Conservation (phyloP, 2,888 invertebrate species). For the Ochlodes sylvanus region DNA sequence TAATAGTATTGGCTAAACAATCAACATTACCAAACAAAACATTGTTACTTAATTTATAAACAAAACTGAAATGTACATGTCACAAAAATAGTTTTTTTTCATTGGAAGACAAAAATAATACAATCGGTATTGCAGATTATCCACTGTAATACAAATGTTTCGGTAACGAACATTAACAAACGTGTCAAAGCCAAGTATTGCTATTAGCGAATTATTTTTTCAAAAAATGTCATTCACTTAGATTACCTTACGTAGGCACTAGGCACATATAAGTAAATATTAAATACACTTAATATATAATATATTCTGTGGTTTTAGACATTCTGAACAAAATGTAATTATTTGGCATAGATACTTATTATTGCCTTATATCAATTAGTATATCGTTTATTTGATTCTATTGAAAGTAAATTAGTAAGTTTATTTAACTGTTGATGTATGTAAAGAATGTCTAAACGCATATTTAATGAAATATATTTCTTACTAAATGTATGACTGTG, state of each 20-base stretch:
- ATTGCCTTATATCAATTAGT: too few species aligned
- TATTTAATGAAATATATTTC: constrained; percentile 40
- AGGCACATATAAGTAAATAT: background rate
- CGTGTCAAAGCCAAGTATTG: background rate
- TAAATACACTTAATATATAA: background rate
- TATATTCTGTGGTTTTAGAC: background rate
- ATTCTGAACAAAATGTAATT: background rate
- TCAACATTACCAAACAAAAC: background rate
- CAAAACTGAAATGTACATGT: too few species aligned
- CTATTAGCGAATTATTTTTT: background rate
- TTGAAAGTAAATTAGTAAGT: constrained; percentile 45
- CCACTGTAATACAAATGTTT: constrained; percentile 18
- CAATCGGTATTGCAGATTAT: constrained; percentile 31
- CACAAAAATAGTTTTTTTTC: background rate
- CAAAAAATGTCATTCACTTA: background rate
- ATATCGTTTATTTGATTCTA: constrained; percentile 51
- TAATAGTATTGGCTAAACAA: background rate
- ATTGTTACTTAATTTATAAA: too few species aligned
- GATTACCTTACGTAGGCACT: background rate
- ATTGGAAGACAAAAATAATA: constrained; percentile 40
- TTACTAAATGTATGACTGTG: constrained; percentile 21
- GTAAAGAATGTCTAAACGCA: constrained; percentile 50
- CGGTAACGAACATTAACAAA: constrained; percentile 14
- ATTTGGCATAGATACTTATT: background rate
- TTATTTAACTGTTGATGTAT: constrained; percentile 42